phyloP scores from a whole-genome alignment of 2,888 invertebrate species.

The Eupithecia inturbata region DNA sequence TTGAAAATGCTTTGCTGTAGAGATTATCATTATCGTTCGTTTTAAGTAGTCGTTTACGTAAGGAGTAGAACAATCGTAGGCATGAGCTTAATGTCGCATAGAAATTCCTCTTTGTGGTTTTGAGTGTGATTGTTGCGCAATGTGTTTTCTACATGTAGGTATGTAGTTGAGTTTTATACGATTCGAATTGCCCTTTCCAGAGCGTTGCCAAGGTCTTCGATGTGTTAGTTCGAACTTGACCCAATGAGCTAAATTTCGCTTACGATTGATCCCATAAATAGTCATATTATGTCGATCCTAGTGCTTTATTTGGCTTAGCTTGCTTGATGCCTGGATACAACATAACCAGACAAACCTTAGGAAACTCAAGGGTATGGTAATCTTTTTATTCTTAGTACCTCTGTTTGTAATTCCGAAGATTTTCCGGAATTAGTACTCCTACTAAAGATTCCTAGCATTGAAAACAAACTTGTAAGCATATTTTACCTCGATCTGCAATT shows the following conservation, averaged over 20 bases:
- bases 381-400: too few relatives aligned
- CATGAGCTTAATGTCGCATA: slow-evolving; percentile 40
- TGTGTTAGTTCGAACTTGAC: slow-evolving; percentile 54
- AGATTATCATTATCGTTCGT: slow-evolving; percentile 29
- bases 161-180: slow-evolving; percentile 9
- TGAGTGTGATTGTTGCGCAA: slow-evolving; percentile 35
- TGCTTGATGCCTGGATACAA: neutral
- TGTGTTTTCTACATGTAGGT: slow-evolving; percentile 31
- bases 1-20: neutral
- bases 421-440: too few relatives aligned
- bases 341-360: too few relatives aligned
- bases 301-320: neutral
- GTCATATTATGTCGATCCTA: neutral
- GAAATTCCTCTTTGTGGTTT: slow-evolving; percentile 36
- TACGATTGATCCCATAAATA: neutral
- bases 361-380: too few relatives aligned
- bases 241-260: slow-evolving; percentile 34
- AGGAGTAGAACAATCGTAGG: slow-evolving; percentile 37
- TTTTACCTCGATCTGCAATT: neutral
- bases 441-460: neutral
- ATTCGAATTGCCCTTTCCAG: slow-evolving; percentile 11
- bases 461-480: neutral
- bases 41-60: slow-evolving; percentile 34
- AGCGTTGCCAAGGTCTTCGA: slow-evolving; percentile 13
- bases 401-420: neutral